Conservation (phyloP, 2,888 invertebrate genomes). For the Gortyna flavago region DNA sequence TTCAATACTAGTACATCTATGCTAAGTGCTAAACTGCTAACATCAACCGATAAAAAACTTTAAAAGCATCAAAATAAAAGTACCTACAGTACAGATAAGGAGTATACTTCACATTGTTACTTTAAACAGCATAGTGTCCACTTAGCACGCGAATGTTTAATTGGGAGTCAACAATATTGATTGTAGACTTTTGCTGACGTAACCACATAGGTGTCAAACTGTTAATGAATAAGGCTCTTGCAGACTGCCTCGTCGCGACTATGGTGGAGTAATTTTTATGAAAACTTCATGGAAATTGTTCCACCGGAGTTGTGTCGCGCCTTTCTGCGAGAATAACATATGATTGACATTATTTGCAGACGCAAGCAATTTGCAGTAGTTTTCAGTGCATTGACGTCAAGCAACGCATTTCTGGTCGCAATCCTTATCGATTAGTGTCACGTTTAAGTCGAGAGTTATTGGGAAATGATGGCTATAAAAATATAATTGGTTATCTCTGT, state of each 20-base stretch:
- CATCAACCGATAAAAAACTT: not conserved
- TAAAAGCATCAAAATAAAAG: not conserved
- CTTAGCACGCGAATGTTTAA: slow-evolving; percentile 8
- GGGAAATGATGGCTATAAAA: not conserved
- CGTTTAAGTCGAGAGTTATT: slow-evolving; percentile 3
- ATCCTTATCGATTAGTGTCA: slow-evolving; percentile 24
- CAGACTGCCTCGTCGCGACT: not conserved
- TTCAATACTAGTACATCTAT: not conserved
- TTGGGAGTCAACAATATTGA: slow-evolving; percentile 6
- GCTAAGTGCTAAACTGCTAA: not conserved
- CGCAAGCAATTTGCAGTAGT: slow-evolving; percentile 8
- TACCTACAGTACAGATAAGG: slow-evolving; percentile 3
- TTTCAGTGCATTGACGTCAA: slow-evolving; percentile 26
- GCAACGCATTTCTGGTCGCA: slow-evolving; percentile 1
- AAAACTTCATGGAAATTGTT: not conserved
- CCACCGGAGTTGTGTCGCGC: not conserved
- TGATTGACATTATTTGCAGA: slow-evolving; percentile 7
- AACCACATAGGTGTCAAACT: slow-evolving; percentile 20
- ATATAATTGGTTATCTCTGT: not conserved
- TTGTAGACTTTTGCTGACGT: slow-evolving; percentile 20
- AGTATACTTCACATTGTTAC: slow-evolving; percentile 1
- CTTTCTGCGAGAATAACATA: not conserved
- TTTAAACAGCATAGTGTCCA: not conserved
- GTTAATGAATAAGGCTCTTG: slow-evolving; percentile 14
- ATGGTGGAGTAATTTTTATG: not conserved